Evolutionary conservation across 2,797 vertebrate species (phyloP), one percentile per base, ranked within the genome.

Genomic region (Sebastes paucispinis): DNA sequence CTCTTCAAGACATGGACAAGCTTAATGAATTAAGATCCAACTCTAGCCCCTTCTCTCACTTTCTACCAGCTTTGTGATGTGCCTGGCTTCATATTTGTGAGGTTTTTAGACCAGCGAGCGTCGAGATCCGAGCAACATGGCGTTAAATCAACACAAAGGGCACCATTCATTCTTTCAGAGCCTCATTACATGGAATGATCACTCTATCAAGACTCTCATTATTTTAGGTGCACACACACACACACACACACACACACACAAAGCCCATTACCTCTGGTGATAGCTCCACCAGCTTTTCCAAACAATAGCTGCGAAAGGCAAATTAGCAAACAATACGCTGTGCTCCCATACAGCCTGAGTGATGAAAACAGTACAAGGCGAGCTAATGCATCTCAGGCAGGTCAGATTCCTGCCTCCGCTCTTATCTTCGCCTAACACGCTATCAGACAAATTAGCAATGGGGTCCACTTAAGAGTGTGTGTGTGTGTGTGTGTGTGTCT

Each of bases 361-460:
- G 89, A 92, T 92, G 89, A 88, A 89, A 93, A 84, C 87, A 69
- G 84, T 75, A 86, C 80, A 83, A 82, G 81, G 75, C 64, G 31
- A 85, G 86, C 79, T 87, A 90, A 91, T 92, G 86, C 89, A 84
- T 92, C 85, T 82, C 68, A 77, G 86, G 83, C 86, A 79, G 86
- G 80, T 87, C 84, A 84, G 85, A 92, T 87, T 89, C 84, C 88
- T 90, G 89, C 90, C 85, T 90, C 76, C 6, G 50, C 68, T 86
- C 89, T 94, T 95, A 94, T 94, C 93, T 91, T 73, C 76, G 64
- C 74, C 82, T 81, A 89, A 88, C 94, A 94, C 84, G 69, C 92
- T 88, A 92, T 95, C 91, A 88, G 86, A 93, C 90, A 93, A 94
- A 94, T 94, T 93, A 95, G 90, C 90, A 94, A 88, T 58, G 81